A percentile compares a stretch with the other conserved stretches of the same genome.
phyloP scores from a whole-genome alignment of 1,140 invertebrate species.

The Monochamus saltuarius region DNA sequence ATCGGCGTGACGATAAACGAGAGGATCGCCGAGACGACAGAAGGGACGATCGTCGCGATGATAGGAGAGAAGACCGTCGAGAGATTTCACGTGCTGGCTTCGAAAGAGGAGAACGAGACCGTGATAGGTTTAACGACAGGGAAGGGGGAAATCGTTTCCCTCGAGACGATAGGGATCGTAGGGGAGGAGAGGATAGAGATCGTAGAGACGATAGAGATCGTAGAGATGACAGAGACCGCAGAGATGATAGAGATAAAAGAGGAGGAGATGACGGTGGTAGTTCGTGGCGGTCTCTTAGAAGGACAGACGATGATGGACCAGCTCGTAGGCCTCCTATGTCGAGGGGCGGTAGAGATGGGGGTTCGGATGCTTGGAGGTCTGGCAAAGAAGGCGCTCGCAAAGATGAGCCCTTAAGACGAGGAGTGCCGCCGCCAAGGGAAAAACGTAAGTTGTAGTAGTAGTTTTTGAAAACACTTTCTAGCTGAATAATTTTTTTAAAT shows the following conservation, averaged over 20 bases:
- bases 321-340: constrained; percentile 1
- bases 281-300: constrained; percentile 11
- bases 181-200: constrained; percentile 8
- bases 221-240: constrained; percentile 20
- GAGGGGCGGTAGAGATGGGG: background rate
- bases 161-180: constrained; percentile 13
- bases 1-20: constrained; percentile 2
- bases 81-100: constrained; percentile 10
- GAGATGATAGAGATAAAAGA: constrained; percentile 16
- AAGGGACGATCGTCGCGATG: constrained; percentile 12
- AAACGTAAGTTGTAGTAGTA: constrained; percentile 18
- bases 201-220: constrained; percentile 18
- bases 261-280: constrained; percentile 13
- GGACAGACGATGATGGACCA: constrained; percentile 13
- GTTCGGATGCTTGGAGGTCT: constrained; percentile 10
- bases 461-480: background rate
- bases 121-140: constrained; percentile 19
- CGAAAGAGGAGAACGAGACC: constrained; percentile 16
- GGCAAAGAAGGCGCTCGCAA: constrained; percentile 2
- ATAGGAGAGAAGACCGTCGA: background rate
- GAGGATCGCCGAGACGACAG: constrained; percentile 2
- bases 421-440: constrained; percentile 2
- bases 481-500: too few species aligned
- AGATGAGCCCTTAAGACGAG: background rate
- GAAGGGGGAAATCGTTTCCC: constrained; percentile 12